Conservation (phyloP, 1,140 invertebrate species). For the Metopolophium dirhodum region DNA sequence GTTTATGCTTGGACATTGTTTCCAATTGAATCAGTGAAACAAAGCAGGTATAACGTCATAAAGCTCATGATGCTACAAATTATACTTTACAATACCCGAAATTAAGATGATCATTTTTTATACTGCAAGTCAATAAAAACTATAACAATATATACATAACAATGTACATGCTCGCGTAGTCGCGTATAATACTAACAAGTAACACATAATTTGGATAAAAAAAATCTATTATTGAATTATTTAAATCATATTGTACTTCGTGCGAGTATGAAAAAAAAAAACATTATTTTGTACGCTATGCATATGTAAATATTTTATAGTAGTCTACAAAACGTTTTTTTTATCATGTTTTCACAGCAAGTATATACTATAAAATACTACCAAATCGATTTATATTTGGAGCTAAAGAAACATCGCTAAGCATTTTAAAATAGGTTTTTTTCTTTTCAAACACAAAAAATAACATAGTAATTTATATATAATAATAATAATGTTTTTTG, state of each 20-base stretch:
- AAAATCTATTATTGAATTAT: not conserved
- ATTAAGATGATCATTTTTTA: not conserved
- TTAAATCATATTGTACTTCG: not conserved
- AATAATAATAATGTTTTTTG: not conserved
- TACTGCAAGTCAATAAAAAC: not conserved
- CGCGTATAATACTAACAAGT: not conserved
- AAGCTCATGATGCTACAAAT: not conserved
- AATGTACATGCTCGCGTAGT: not conserved
- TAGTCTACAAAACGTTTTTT: not conserved
- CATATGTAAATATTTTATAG: not conserved
- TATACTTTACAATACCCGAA: not conserved
- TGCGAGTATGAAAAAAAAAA: conserved; percentile 3
- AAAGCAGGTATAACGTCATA: no score
- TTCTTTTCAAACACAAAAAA: not conserved
- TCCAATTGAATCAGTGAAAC: no score
- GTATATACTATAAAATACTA: not conserved
- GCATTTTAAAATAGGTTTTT: not conserved
- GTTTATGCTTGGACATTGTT: not conserved
- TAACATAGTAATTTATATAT: conserved; percentile 15
- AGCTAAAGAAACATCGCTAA: not conserved
- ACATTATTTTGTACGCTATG: not conserved
- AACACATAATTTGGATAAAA: conserved; percentile 12
- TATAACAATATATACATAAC: not conserved
- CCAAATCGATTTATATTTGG: not conserved
- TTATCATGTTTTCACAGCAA: conserved; percentile 18